These are phyloP conservation scores for Ahaetulla prasina DNA, from an alignment of 2,113 vertebrate genomes.

Conservation along the genomic window DNA sequence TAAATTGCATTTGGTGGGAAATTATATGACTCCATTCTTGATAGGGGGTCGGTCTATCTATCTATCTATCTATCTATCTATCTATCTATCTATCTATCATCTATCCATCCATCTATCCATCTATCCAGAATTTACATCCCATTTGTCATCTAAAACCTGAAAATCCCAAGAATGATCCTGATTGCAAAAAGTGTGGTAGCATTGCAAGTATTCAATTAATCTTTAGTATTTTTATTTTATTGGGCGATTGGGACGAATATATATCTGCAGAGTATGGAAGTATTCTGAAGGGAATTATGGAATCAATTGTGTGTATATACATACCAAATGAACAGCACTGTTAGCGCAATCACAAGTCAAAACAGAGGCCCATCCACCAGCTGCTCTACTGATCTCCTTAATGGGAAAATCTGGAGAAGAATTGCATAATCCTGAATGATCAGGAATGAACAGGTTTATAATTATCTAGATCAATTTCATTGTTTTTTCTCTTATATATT, in stretches of 20 bases:
- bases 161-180: slow-evolving; percentile 26
- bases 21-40: slow-evolving; percentile 36
- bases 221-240: background rate
- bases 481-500: background rate
- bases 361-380: background rate
- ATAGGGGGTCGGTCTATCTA: slow-evolving; percentile 17
- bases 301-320: background rate
- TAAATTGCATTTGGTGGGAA: slow-evolving; percentile 49
- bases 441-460: background rate
- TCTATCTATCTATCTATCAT: background rate
- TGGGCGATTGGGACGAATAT: background rate
- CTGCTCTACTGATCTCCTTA: background rate
- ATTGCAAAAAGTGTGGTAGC: slow-evolving; percentile 25
- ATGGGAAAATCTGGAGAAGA: background rate
- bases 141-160: slow-evolving; percentile 45
- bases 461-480: background rate
- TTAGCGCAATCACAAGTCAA: background rate
- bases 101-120: background rate
- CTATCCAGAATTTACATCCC: slow-evolving; percentile 18
- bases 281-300: background rate
- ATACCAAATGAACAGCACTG: rapidly evolving
- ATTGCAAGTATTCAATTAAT: slow-evolving; percentile 26
- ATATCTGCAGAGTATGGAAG: background rate
- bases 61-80: background rate
- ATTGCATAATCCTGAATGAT: background rate